A percentile compares a stretch with the other conserved stretches of the same genome.
Evolutionary conservation across 2,797 vertebrate genomes (phyloP).

Genomic region (Amazonetta brasiliensis): DNA sequence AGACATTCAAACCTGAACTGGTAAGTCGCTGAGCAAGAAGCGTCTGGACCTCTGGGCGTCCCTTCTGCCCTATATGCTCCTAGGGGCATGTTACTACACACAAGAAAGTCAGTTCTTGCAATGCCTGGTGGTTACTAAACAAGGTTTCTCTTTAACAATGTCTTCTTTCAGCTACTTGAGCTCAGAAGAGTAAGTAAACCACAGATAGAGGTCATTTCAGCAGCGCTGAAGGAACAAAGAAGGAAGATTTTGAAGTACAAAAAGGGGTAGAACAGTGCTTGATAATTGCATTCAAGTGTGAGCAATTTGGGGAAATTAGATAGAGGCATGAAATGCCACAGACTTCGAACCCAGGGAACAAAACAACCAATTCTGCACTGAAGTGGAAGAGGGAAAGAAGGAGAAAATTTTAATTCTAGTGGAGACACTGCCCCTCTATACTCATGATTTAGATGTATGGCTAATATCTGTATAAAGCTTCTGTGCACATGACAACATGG

Average conservation of each 20-base stretch:
- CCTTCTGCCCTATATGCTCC: background rate
- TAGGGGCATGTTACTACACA: background rate
- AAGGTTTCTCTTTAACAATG: background rate
- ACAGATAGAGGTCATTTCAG: background rate
- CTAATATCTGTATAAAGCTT: background rate
- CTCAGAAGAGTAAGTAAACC: background rate
- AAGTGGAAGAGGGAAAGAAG: background rate
- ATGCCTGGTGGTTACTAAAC: background rate
- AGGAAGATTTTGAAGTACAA: background rate
- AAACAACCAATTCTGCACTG: background rate
- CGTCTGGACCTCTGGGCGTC: background rate
- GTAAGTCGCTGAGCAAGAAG: background rate
- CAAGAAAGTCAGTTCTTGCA: background rate
- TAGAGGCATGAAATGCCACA: background rate
- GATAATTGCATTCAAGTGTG: background rate
- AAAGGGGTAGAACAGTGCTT: background rate
- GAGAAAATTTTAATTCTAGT: background rate
- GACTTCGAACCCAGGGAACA: background rate
- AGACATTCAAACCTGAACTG: background rate
- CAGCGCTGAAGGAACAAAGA: background rate
- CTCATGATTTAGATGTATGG: background rate
- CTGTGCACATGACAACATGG: background rate
- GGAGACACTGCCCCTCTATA: background rate
- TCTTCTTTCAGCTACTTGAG: background rate
- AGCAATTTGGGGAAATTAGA: background rate